A percentile compares a stretch with the other conserved stretches of the same genome.
phyloP scores from a whole-genome alignment of 1,140 invertebrate genomes.

The Ptiloglossa arizonensis region DNA sequence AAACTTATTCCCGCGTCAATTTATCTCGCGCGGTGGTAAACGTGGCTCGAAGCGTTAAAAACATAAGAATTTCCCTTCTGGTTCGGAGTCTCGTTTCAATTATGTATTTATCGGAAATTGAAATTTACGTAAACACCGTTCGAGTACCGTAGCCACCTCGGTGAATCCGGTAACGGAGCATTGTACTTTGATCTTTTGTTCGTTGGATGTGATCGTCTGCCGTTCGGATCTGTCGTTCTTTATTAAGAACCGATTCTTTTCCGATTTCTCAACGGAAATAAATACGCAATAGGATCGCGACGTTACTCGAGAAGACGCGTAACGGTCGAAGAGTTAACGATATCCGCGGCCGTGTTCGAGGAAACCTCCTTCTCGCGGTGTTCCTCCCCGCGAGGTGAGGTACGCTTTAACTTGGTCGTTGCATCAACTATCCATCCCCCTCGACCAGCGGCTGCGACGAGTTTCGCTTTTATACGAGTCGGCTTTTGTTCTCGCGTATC shows the following conservation, averaged over 20 bases:
- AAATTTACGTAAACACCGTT: too few relatives aligned
- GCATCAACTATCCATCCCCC: not conserved
- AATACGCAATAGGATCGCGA: not conserved
- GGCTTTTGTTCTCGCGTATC: conserved; percentile 51
- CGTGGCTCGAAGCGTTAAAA: too few relatives aligned
- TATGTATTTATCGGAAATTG: not conserved
- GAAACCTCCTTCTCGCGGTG: not conserved
- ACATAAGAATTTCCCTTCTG: too few relatives aligned
- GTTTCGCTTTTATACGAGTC: conserved; percentile 25
- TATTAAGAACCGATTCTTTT: not conserved
- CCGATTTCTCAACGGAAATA: not conserved
- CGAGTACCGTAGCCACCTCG: too few relatives aligned
- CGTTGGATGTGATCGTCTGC: too few relatives aligned
- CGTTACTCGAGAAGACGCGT: not conserved
- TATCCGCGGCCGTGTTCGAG: not conserved
- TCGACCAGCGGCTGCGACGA: not conserved
- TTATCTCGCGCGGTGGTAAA: not conserved
- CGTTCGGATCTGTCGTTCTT: not conserved
- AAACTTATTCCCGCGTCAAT: too few relatives aligned
- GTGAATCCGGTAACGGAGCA: too few relatives aligned
- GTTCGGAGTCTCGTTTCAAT: not conserved
- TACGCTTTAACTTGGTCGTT: not conserved
- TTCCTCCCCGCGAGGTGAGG: too few relatives aligned
- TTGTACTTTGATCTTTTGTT: too few relatives aligned
- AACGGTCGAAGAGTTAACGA: conserved; percentile 2